Conservation (phyloP, 2,113 vertebrate genomes). For the Lampris incognitus region DNA sequence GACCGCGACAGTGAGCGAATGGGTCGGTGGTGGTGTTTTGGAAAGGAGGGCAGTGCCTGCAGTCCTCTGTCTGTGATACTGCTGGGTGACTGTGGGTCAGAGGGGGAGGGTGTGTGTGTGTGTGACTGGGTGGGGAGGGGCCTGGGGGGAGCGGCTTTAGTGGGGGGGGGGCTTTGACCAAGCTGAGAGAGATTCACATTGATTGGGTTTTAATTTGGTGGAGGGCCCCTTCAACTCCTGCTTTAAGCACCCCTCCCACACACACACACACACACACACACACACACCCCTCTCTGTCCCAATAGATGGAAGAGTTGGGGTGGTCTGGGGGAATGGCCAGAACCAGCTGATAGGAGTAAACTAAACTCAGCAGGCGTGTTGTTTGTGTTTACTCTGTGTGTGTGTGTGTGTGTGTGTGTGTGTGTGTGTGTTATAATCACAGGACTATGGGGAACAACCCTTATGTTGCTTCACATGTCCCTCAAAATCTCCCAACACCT, state of each 20-base stretch:
- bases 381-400: slow-evolving; percentile 77
- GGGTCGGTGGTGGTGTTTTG: slow-evolving; percentile 3
- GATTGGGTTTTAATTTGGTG: slow-evolving; percentile 76
- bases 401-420: slow-evolving; percentile 48
- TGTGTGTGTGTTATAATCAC: slow-evolving; percentile 33
- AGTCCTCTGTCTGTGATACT: slow-evolving; percentile 39
- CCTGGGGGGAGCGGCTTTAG: slow-evolving; percentile 42
- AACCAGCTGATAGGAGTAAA: slow-evolving; percentile 79
- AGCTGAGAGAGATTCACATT: slow-evolving; percentile 59
- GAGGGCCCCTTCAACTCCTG: slow-evolving; percentile 39
- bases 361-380: slow-evolving; percentile 78
- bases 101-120: slow-evolving; percentile 10
- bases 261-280: slow-evolving; percentile 9
- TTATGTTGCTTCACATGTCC: slow-evolving; percentile 65
- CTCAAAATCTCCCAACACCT: slow-evolving; percentile 44
- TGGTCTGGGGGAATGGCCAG: slow-evolving; percentile 68
- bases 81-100: slow-evolving; percentile 40
- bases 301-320: slow-evolving; percentile 60
- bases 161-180: slow-evolving; percentile 56
- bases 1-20: no score
- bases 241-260: slow-evolving; percentile 25
- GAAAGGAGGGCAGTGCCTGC: slow-evolving; percentile 43
- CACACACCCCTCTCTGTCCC: slow-evolving; percentile 42
- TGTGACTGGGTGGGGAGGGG: slow-evolving; percentile 8
- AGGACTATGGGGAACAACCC: slow-evolving; percentile 43